Conservation (phyloP, 2,888 invertebrate genomes). For the Malthinus flaveolus region DNA sequence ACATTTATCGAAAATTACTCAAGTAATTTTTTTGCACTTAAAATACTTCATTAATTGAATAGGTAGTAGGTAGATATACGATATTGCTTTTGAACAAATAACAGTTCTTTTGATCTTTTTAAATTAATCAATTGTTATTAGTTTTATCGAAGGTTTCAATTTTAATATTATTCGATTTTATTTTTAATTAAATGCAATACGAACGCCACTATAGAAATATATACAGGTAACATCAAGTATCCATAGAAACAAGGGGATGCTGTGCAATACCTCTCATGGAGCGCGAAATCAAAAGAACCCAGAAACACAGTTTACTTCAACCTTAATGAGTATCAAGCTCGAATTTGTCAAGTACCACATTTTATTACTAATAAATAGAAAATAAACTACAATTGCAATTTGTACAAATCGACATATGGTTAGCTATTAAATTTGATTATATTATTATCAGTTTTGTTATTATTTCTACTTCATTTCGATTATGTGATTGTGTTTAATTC, state of each 20-base stretch:
- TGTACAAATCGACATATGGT: slow-evolving; percentile 1
- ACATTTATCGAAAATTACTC: too few relatives aligned
- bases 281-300: slow-evolving; percentile 38
- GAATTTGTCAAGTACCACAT: slow-evolving; percentile 10
- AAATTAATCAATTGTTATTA: too few relatives aligned
- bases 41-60: too few relatives aligned
- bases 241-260: slow-evolving; percentile 42
- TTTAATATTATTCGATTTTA: too few relatives aligned
- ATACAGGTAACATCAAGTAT: slow-evolving; percentile 35
- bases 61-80: too few relatives aligned
- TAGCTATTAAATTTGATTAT: not conserved
- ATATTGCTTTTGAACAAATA: too few relatives aligned
- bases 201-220: slow-evolving; percentile 16
- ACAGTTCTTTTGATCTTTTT: too few relatives aligned
- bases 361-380: not conserved
- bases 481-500: not conserved
- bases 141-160: too few relatives aligned
- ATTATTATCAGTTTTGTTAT: slow-evolving; percentile 9
- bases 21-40: too few relatives aligned
- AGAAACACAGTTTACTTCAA: slow-evolving; percentile 28
- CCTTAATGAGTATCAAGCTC: slow-evolving; percentile 25
- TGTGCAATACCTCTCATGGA: slow-evolving; percentile 31
- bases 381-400: too few relatives aligned
- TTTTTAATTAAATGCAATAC: slow-evolving; percentile 9
- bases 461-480: slow-evolving; percentile 9